Evolutionary conservation across 2,797 vertebrate species (phyloP), one percentile per base, ranked within the genome.

Genomic region (Chromis chromis): DNA sequence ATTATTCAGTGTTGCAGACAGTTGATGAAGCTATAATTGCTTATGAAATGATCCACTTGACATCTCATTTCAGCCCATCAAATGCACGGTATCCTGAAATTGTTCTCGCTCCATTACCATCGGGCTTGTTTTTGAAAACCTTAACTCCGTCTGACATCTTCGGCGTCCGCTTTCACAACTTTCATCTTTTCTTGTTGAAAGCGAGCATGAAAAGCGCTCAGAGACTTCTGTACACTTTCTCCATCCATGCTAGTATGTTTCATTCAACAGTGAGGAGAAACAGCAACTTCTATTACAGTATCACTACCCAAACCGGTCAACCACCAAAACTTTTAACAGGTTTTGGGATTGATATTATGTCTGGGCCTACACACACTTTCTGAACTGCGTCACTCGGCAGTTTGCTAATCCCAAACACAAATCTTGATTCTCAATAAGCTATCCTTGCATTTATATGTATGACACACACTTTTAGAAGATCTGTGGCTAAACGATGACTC

Each of bases 141-240:
- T 25, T 42, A 63, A 68, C 22, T 61, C 54, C 22, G 4, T n/a
- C 50, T 42, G n/a, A 46, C 8, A 74, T 74, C 40, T 55, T 61
- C 65, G 56, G 33, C 46, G 67, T 77, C 74, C 52, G 54, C 88
- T 91, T 92, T 93, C 92, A 86, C 49, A 91, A 93, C 93, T 93
- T 93, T 94, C 92, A 89, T 90, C 86, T 91, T 91, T 90, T 92
- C 83, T 86, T 74, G 78, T 24, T 86, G 86, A 89, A 91, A 92
- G 84, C 83, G 81, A 88, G 61, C 84, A 74, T 81, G 89, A 92
- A 70, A 91, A 84, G 67, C 25, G 14, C 69, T 66, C 67, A 60
- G 82, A 86, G 65, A 86, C 65, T 57, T 81, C 83, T 85, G 17
- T 70, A 24, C 72, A 89, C 86, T 92, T 89, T 92, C 91, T 90